phyloP scores from a whole-genome alignment of 2,113 vertebrate species.

The Siphamia tubifer region DNA sequence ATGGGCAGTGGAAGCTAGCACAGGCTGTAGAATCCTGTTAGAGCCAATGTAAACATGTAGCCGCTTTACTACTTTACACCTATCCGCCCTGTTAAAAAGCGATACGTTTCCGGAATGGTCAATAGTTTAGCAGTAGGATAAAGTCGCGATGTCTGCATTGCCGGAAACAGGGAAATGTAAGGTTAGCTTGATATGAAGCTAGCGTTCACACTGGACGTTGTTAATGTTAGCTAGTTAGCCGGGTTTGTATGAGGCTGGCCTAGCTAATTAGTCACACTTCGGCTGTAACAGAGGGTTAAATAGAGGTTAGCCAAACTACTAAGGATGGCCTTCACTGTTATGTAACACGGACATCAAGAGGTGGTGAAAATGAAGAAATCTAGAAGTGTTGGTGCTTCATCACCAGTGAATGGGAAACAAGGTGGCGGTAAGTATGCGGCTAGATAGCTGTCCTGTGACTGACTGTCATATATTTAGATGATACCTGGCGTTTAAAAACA shows the following conservation, averaged over 20 bases:
- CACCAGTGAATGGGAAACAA: conserved; percentile 71
- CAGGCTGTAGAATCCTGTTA: not conserved
- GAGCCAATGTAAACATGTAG: conserved; percentile 61
- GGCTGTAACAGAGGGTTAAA: conserved; percentile 7
- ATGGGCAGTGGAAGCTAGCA: conserved; percentile 9
- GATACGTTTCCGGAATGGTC: not conserved
- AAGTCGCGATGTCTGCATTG: not conserved
- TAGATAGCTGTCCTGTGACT: not conserved
- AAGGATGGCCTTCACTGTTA: conserved; percentile 18
- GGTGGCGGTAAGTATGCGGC: conserved; percentile 36
- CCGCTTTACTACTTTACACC: not conserved
- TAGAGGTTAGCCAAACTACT: conserved; percentile 1
- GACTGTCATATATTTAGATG: not conserved
- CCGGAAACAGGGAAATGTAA: not conserved
- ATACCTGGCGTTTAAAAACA: not conserved
- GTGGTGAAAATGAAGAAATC: conserved; percentile 63
- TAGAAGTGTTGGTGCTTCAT: conserved; percentile 52
- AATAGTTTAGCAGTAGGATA: not conserved
- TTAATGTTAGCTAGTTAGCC: not conserved
- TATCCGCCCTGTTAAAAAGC: not conserved
- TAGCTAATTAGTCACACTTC: conserved; percentile 45
- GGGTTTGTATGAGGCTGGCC: conserved; percentile 35
- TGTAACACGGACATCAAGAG: conserved; percentile 16
- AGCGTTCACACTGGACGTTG: not conserved
- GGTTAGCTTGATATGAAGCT: conserved; percentile 1